Evolutionary conservation across 2,888 invertebrate species (phyloP).

Genomic region (Norana najaformis): DNA sequence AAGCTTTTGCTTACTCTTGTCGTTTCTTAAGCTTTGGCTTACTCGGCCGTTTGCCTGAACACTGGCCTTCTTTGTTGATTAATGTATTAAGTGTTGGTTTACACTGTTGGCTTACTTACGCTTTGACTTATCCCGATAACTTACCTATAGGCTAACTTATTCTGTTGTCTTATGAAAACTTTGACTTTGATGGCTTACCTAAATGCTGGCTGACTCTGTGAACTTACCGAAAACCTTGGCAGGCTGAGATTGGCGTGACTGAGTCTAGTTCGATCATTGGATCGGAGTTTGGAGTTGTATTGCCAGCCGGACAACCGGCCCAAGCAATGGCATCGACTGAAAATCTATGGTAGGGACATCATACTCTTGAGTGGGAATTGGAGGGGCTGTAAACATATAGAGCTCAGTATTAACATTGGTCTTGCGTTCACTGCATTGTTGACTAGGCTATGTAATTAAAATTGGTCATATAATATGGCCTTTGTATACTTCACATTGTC

Average conservation of each 20-base stretch:
- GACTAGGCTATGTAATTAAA: too few relatives aligned
- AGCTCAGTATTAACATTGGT: neutral
- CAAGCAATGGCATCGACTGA: neutral
- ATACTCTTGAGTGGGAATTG: neutral
- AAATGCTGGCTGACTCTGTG: neutral
- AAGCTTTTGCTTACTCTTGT: too few relatives aligned
- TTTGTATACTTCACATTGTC: too few relatives aligned
- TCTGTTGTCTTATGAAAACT: too few relatives aligned
- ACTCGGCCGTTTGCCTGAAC: too few relatives aligned
- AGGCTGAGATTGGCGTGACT: neutral
- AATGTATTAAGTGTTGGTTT: too few relatives aligned
- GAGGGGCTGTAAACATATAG: neutral
- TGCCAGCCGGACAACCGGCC: neutral
- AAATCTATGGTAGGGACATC: slow-evolving; percentile 5
- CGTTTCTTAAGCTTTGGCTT: too few relatives aligned
- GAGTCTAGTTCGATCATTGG: neutral
- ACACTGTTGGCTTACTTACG: too few relatives aligned
- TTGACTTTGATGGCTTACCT: neutral
- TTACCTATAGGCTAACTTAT: too few relatives aligned
- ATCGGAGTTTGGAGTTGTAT: neutral
- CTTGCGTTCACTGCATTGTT: too few relatives aligned
- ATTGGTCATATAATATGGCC: too few relatives aligned
- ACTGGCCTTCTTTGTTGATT: too few relatives aligned
- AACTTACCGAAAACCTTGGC: neutral
- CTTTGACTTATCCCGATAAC: neutral